Evolutionary conservation across 2,113 vertebrate species (phyloP).

Genomic region (Apaloderma vittatum): DNA sequence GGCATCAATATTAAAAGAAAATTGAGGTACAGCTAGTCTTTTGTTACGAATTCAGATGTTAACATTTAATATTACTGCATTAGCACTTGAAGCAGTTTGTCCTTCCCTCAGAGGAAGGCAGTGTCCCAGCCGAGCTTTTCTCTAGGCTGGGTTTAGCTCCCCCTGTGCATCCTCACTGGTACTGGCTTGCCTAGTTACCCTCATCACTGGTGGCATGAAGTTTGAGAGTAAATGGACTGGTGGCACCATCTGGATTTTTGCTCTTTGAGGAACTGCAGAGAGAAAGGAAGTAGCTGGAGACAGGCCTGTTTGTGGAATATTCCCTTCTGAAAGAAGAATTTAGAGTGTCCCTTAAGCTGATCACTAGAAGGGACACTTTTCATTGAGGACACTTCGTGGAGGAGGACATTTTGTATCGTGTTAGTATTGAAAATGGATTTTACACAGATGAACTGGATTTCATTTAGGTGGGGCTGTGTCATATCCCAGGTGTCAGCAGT

Average conservation of each 20-base stretch:
- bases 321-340: neutral
- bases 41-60: rapidly evolving
- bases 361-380: rapidly evolving
- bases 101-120: rapidly evolving
- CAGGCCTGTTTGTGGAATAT: rapidly evolving
- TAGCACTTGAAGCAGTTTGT: neutral
- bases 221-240: too few species aligned
- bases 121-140: rapidly evolving
- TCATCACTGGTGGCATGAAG: neutral
- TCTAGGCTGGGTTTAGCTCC: too few species aligned
- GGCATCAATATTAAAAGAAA: too few species aligned
- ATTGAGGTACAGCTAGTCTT: too few species aligned
- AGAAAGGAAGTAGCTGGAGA: neutral
- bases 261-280: neutral
- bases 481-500: neutral
- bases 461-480: neutral
- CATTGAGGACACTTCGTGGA: neutral
- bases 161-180: rapidly evolving
- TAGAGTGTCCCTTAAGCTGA: neutral
- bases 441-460: neutral
- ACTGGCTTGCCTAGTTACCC: neutral
- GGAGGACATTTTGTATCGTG: neutral
- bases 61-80: rapidly evolving
- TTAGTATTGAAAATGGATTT: neutral
- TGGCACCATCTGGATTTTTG: neutral